Base-by-base conservation (phyloP, 2,797 vertebrate species). In the Pelodytes ibericus region DNA sequence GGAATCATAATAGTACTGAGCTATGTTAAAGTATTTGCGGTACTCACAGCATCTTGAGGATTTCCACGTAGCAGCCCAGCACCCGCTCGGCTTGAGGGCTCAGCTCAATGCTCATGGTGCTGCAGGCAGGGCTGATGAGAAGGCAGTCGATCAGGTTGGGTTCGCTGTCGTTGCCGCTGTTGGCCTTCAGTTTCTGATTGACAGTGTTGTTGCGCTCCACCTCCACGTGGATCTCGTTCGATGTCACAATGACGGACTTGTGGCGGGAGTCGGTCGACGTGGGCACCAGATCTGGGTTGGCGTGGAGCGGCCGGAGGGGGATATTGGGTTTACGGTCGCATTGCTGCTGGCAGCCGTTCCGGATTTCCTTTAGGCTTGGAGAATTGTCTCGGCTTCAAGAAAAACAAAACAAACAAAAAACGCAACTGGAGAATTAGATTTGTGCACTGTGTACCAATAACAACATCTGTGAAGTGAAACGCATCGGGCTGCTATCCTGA, bases 21-120 rank as follows among this genome's bases (percentile, higher is more conserved):
- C n/a, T n/a, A n/a, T n/a, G n/a, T n/a, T n/a, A n/a, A n/a, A n/a
- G 15, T 39, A 1, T 8, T 13, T 39, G 36, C 7, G 3, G 1
- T 75, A 96, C 98, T 99, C 88, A 99, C 98, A 99, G 94, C 94
- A 98, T 98, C 88, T 97, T 98, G 81, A 99, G 96, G 82, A 99
- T 99, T 81, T 98, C 95, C 57, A 96, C 97, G 0, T 96, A 99
- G 91, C 98, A 99, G 85, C 94, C 94, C 24, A 99, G 94, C n/a
- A 98, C 96, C 25, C 96, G 91, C 89, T 99, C 96, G 0, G 96
- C 97, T 85, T 98, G 96, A 9, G 95, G 93, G 0, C 96, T 96
- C 81, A 99, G 94, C 89, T 99, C 97, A 71, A 99, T 99, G 92
- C 95, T 97, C 84, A 99, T 92, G 75, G 95, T 94, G 87, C 92